Evolutionary conservation across 2,888 invertebrate species (phyloP).

Genomic region (Lucinisca nassula): DNA sequence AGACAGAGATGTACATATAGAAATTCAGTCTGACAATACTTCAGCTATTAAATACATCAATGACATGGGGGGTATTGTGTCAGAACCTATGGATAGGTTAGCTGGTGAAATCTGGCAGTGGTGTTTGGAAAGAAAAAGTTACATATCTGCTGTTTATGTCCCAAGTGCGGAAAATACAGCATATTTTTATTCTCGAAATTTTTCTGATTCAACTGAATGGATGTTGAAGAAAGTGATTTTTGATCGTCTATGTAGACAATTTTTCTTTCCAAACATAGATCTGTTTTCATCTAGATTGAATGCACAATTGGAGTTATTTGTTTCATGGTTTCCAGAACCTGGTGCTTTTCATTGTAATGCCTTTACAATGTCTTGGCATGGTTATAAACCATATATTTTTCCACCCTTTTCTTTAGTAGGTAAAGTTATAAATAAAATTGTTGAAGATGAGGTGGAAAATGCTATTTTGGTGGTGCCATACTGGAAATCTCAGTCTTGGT

Average conservation of each 20-base stretch:
- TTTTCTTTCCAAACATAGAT: slow-evolving; percentile 50
- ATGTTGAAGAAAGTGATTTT: slow-evolving; percentile 39
- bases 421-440: slow-evolving; percentile 35
- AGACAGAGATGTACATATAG: slow-evolving; percentile 3
- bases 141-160: slow-evolving; percentile 42
- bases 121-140: slow-evolving; percentile 40
- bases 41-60: slow-evolving; percentile 56
- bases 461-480: slow-evolving; percentile 47
- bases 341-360: slow-evolving; percentile 35
- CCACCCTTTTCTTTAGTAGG: slow-evolving; percentile 42
- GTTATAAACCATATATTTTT: slow-evolving; percentile 55
- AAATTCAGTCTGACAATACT: slow-evolving; percentile 42
- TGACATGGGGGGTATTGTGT: slow-evolving; percentile 30
- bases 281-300: slow-evolving; percentile 52
- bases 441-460: slow-evolving; percentile 26
- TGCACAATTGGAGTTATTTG: slow-evolving; percentile 36
- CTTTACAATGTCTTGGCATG: slow-evolving; percentile 50
- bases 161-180: slow-evolving; percentile 33
- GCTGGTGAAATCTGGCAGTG: slow-evolving; percentile 42
- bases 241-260: slow-evolving; percentile 31
- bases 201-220: slow-evolving; percentile 54
- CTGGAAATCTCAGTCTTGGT: slow-evolving; percentile 57
- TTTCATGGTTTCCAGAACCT: slow-evolving; percentile 50
- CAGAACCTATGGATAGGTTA: slow-evolving; percentile 19
- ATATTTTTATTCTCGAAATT: slow-evolving; percentile 42